Evolutionary conservation across 1,140 invertebrate species (phyloP).

Genomic region (Aradophagus sp.): DNA sequence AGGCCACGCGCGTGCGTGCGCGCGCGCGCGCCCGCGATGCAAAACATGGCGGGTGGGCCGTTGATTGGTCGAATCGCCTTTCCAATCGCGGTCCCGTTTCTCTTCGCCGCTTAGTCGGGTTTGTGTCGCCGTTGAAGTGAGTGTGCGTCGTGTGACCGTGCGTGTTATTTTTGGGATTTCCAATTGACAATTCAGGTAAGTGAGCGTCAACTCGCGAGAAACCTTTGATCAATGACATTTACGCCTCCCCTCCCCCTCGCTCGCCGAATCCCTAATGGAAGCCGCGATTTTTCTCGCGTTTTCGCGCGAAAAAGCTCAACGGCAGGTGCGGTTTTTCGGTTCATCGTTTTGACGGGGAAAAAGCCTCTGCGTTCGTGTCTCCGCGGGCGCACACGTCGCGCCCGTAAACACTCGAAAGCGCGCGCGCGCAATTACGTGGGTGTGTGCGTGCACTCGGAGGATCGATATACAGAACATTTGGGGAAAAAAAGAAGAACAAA

Average conservation of each 20-base stretch:
- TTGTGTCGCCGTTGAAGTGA: slow-evolving; percentile 61
- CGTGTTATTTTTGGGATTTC: slow-evolving; percentile 60
- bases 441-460: slow-evolving; percentile 54
- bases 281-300: background rate
- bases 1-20: slow-evolving; percentile 10
- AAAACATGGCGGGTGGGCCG: slow-evolving; percentile 47
- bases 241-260: too few relatives aligned
- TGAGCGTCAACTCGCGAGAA: too few relatives aligned
- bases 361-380: slow-evolving; percentile 6
- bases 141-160: slow-evolving; percentile 58
- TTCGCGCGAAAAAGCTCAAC: background rate
- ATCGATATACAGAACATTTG: slow-evolving; percentile 68
- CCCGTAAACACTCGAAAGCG: slow-evolving; percentile 5
- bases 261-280: too few relatives aligned
- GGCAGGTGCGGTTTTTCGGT: background rate
- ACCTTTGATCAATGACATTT: too few relatives aligned
- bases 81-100: slow-evolving; percentile 40
- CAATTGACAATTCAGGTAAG: slow-evolving; percentile 69
- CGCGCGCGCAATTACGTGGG: slow-evolving; percentile 2
- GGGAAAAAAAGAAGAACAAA: slow-evolving; percentile 44
- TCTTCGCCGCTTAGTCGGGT: slow-evolving; percentile 63
- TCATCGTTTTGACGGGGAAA: too few relatives aligned
- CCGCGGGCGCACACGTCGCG: slow-evolving; percentile 3
- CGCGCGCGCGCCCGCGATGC: slow-evolving; percentile 39
- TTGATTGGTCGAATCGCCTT: slow-evolving; percentile 62